Conservation (phyloP, 2,888 invertebrate species). For the Caenorhabditis becei region DNA sequence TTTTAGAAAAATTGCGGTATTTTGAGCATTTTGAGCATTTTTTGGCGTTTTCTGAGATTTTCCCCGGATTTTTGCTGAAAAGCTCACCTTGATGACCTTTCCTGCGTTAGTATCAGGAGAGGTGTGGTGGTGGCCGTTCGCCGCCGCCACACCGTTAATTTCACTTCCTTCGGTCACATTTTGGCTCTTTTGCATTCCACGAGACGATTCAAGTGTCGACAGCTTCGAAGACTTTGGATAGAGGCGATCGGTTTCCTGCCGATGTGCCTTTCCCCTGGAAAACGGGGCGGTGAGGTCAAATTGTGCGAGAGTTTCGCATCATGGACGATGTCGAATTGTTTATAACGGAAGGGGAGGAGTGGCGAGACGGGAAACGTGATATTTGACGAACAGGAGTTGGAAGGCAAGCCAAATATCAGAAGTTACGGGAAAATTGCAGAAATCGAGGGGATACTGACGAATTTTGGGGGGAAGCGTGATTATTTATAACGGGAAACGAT, state of each 20-base stretch:
- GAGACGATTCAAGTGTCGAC: conserved; percentile 64
- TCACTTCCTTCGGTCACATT: conserved; percentile 64
- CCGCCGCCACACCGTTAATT: conserved; percentile 59
- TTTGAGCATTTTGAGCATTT: background rate
- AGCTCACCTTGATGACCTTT: conserved; percentile 43
- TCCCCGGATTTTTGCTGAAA: background rate
- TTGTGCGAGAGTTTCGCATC: conserved; percentile 6
- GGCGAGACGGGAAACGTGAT: conserved; percentile 38
- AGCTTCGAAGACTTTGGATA: conserved; percentile 68
- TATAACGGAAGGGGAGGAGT: conserved; percentile 21
- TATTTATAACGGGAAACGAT: conserved; percentile 3
- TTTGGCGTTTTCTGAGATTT: background rate
- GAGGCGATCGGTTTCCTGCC: conserved; percentile 67
- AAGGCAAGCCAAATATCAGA: conserved; percentile 5
- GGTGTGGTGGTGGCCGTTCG: conserved; percentile 53
- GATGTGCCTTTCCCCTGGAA: conserved; percentile 67
- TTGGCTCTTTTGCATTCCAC: conserved; percentile 69
- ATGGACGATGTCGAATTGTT: conserved; percentile 19
- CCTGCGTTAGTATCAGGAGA: conserved; percentile 64
- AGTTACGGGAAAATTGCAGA: background rate
- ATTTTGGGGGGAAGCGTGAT: background rate
- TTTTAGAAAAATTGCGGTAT: too few species aligned
- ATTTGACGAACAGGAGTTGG: conserved; percentile 41
- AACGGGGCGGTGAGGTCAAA: conserved; percentile 11
- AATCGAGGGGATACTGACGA: background rate